A percentile compares a stretch with the other conserved stretches of the same genome.
These are phyloP conservation scores for Boleophthalmus pectinirostris DNA, from an alignment of 2,113 vertebrate genomes.

Conservation along the genomic window DNA sequence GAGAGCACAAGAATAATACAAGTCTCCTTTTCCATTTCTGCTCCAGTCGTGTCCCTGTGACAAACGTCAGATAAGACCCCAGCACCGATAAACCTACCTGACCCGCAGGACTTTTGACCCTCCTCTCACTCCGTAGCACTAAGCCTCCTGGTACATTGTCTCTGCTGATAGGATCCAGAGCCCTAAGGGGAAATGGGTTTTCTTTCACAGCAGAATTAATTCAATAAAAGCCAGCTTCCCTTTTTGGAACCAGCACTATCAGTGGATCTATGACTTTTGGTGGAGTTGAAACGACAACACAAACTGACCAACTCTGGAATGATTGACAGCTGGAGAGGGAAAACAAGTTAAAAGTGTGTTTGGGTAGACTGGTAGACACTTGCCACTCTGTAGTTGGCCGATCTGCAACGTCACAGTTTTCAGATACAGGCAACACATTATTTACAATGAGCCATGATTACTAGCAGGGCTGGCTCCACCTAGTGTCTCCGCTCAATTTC, in stretches of 20 bases:
- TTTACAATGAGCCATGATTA: too few relatives aligned
- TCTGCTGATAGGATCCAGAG: slow-evolving; percentile 34
- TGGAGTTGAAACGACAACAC: background rate
- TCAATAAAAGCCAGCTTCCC: slow-evolving; percentile 33
- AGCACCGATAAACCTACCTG: slow-evolving; percentile 52
- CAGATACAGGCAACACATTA: too few relatives aligned
- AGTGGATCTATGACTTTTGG: slow-evolving; percentile 1
- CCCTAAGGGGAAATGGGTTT: slow-evolving; percentile 35
- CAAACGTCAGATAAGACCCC: slow-evolving; percentile 64
- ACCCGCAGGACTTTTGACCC: slow-evolving; percentile 54
- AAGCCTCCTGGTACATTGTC: slow-evolving; percentile 45
- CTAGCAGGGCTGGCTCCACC: too few relatives aligned
- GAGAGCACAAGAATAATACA: slow-evolving; percentile 15
- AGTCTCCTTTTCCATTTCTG: slow-evolving; percentile 63
- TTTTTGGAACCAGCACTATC: slow-evolving; percentile 2
- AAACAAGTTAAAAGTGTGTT: background rate
- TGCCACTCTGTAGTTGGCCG: background rate
- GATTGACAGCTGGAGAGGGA: background rate
- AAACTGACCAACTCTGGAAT: background rate
- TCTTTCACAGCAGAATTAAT: slow-evolving; percentile 33
- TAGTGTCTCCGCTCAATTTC: too few relatives aligned
- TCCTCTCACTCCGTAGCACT: slow-evolving; percentile 35
- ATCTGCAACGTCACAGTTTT: too few relatives aligned
- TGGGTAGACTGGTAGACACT: background rate
- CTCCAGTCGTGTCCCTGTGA: slow-evolving; percentile 43